Conservation (phyloP, 2,797 vertebrate genomes). For the Margarornis squamiger region DNA sequence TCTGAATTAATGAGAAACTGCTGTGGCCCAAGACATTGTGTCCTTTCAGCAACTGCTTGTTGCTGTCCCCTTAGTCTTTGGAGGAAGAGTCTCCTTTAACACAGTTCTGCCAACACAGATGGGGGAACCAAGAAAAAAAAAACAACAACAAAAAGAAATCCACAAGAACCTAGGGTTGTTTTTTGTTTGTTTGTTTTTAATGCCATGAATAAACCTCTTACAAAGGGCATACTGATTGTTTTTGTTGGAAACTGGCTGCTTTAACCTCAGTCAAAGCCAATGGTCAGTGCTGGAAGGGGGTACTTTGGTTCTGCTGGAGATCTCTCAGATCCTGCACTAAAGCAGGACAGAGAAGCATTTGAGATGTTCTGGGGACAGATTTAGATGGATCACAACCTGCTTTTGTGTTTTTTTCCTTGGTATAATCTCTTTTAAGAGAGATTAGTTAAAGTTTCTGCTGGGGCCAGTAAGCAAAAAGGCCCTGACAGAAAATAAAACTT, state of each 20-base stretch:
- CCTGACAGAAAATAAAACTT: background rate
- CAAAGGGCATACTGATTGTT: background rate
- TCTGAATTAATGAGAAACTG: background rate
- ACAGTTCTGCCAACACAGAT: background rate
- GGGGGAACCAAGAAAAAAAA: fast-evolving
- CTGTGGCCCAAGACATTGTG: background rate
- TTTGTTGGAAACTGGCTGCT: background rate
- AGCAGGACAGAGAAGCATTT: background rate
- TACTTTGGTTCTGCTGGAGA: background rate
- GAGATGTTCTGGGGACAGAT: background rate
- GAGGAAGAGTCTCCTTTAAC: background rate
- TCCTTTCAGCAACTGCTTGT: background rate
- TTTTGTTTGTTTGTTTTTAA: background rate
- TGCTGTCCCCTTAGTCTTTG: background rate
- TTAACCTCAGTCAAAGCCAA: background rate
- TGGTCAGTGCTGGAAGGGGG: background rate
- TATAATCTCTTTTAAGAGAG: background rate
- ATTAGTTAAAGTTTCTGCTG: background rate
- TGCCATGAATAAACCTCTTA: background rate
- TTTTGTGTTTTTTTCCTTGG: background rate
- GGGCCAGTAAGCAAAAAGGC: background rate
- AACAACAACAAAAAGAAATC: background rate
- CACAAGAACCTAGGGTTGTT: background rate
- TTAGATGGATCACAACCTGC: background rate
- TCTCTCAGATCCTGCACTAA: background rate